A percentile compares a stretch with the other conserved stretches of the same genome.
Conservation (phyloP, 1,140 invertebrate genomes). For the Ctenoplectra terminalis region DNA sequence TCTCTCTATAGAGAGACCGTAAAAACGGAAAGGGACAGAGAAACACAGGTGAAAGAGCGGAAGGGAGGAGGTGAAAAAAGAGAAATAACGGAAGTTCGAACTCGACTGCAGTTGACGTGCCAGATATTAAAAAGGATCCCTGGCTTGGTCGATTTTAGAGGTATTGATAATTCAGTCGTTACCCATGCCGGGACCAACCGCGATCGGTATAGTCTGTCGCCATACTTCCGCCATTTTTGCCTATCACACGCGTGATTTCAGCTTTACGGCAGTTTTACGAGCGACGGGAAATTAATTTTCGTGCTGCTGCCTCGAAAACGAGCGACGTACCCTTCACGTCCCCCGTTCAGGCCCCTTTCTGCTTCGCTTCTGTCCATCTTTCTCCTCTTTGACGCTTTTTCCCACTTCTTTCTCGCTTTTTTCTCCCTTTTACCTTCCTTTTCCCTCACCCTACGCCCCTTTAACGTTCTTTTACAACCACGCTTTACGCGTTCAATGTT, state of each 20-base stretch:
- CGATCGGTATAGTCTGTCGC: not conserved
- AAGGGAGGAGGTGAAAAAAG: not conserved
- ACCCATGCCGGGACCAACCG: not conserved
- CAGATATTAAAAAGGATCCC: slow-evolving; percentile 66
- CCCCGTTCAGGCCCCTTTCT: too few relatives aligned
- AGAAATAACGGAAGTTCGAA: slow-evolving; percentile 36
- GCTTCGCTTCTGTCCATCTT: not conserved
- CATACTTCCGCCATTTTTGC: slow-evolving; percentile 6
- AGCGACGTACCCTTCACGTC: not conserved
- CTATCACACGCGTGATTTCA: slow-evolving; percentile 32
- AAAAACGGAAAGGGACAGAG: not conserved
- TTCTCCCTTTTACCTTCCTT: not conserved
- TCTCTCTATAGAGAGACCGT: not conserved
- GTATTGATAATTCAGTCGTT: slow-evolving; percentile 44
- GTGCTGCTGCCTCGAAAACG: not conserved
- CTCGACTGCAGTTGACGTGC: slow-evolving; percentile 58
- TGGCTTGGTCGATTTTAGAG: slow-evolving; percentile 31
- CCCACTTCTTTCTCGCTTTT: too few relatives aligned
- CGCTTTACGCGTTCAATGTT: slow-evolving; percentile 28
- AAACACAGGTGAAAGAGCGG: not conserved
- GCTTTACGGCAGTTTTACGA: slow-evolving; percentile 22
- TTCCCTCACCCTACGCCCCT: not conserved
- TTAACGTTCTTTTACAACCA: slow-evolving; percentile 13
- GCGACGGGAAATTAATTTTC: slow-evolving; percentile 45
- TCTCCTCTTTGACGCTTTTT: not conserved